Percentiles rank a stretch among this genome's conserved stretches.
Conservation (phyloP, 2,797 vertebrate genomes). For the Pseudotriccus pelzelni region DNA sequence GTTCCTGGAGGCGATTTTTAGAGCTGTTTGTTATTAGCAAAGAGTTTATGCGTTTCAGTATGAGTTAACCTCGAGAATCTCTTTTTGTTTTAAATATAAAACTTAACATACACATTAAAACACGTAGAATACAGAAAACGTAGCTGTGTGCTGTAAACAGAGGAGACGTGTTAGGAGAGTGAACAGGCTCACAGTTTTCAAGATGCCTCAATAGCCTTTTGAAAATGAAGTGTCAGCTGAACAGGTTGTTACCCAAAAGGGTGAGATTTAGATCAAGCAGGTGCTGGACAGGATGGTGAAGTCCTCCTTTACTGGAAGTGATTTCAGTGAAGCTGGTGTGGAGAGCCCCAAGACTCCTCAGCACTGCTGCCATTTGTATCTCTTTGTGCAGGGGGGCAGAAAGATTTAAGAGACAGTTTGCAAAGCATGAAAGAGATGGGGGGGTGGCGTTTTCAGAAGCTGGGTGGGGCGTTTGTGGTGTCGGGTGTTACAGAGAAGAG, state of each 20-base stretch:
- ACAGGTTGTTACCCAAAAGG: background rate
- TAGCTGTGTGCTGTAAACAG: background rate
- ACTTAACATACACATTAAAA: background rate
- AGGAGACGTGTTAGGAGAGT: fast-evolving
- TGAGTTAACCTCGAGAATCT: background rate
- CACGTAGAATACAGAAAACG: fast-evolving
- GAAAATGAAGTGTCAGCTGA: background rate
- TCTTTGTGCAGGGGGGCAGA: background rate
- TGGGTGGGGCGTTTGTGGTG: background rate
- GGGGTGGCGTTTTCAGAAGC: background rate
- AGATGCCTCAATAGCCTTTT: background rate
- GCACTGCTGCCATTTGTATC: background rate
- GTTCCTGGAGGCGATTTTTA: background rate
- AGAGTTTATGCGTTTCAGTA: background rate
- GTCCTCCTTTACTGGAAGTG: background rate
- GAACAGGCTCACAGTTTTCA: background rate
- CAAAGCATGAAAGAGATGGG: background rate
- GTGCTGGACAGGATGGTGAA: background rate
- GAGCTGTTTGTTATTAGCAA: background rate
- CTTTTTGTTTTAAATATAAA: background rate
- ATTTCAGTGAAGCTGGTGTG: background rate
- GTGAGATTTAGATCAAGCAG: background rate
- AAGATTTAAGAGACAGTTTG: background rate
- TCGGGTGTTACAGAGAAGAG: background rate
- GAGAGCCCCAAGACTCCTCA: background rate